A percentile compares a stretch with the other conserved stretches of the same genome.
Conservation (phyloP, 2,797 vertebrate genomes). For the Falco columbarius region DNA sequence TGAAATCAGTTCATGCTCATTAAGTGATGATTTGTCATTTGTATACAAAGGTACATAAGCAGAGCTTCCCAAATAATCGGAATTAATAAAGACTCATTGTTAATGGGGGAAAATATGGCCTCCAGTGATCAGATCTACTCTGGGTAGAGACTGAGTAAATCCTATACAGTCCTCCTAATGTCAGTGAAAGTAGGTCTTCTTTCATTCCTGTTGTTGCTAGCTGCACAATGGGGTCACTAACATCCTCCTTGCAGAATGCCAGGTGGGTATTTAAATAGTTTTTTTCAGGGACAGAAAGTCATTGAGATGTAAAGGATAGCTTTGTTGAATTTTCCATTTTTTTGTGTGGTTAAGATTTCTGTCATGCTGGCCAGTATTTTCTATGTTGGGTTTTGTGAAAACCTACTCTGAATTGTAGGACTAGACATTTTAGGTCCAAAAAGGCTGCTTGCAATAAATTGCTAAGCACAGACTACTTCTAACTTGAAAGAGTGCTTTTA, state of each 20-base stretch:
- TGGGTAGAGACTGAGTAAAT: background rate
- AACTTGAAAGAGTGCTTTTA: background rate
- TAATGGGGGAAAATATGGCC: background rate
- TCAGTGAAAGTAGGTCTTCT: background rate
- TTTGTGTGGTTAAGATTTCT: background rate
- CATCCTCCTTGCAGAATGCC: background rate
- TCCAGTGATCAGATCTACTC: background rate
- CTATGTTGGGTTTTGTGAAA: background rate
- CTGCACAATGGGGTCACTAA: background rate
- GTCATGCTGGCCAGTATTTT: background rate
- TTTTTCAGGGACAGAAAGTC: background rate
- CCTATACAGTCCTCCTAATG: background rate
- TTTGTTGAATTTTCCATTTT: background rate
- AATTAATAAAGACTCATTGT: background rate
- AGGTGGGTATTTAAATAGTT: background rate
- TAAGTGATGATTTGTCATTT: constrained; percentile 53
- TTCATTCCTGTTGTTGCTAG: background rate
- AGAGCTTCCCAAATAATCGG: background rate
- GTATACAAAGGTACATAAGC: background rate
- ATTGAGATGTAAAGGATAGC: background rate
- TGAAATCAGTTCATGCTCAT: constrained; percentile 45
- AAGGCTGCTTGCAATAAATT: background rate
- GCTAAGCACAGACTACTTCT: background rate
- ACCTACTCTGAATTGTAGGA: background rate
- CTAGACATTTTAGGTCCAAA: background rate